These are phyloP conservation scores for Meles meles DNA, from an alignment of 2,113 vertebrate species.

Conservation along the genomic window DNA sequence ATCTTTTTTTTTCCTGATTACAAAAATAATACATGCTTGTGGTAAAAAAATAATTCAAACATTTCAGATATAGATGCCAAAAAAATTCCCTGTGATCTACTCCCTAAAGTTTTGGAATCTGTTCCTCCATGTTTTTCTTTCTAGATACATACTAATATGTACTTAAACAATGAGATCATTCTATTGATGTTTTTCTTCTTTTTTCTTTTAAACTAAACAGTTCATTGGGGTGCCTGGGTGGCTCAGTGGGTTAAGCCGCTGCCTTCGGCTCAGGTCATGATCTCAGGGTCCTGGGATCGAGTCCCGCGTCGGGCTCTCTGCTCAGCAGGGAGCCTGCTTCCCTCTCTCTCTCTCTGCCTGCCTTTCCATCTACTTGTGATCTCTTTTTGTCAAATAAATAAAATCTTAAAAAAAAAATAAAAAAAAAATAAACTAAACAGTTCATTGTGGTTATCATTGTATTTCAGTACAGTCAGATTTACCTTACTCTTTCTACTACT, in stretches of 20 bases:
- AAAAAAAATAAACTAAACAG: background rate
- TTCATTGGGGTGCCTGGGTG: background rate
- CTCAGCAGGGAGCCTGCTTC: too few relatives aligned
- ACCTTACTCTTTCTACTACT: background rate
- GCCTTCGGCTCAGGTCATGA: too few relatives aligned
- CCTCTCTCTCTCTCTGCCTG: too few relatives aligned
- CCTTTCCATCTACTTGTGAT: too few relatives aligned
- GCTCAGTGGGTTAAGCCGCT: too few relatives aligned
- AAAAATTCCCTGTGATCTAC: constrained; percentile 25
- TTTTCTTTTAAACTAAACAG: background rate
- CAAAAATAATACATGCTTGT: constrained; percentile 2
- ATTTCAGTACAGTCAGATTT: background rate
- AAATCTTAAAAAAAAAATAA: too few relatives aligned
- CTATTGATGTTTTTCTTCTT: background rate
- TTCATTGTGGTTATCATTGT: background rate
- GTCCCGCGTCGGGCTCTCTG: too few relatives aligned
- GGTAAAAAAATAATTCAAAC: background rate
- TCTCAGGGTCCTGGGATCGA: too few relatives aligned
- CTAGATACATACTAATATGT: background rate
- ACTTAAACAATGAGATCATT: background rate
- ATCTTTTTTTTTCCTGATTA: background rate
- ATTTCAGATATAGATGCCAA: background rate
- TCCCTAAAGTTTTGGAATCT: constrained; percentile 1
- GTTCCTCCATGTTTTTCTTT: background rate
- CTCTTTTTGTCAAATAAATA: too few relatives aligned